phyloP scores from a whole-genome alignment of 1,140 invertebrate species.

The Planococcus citri region DNA sequence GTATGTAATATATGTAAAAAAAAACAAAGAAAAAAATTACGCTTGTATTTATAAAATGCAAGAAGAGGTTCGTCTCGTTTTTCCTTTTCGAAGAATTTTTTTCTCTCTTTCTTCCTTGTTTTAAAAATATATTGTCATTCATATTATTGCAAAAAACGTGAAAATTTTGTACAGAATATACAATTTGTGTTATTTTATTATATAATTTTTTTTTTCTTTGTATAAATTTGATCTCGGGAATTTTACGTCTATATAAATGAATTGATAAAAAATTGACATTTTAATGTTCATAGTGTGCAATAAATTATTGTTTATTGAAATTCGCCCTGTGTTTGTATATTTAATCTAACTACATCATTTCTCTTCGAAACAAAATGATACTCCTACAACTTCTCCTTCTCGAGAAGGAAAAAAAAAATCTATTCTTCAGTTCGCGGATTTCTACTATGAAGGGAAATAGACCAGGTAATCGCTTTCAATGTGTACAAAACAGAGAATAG shows the following conservation, averaged over 20 bases:
- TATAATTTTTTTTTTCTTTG: not conserved
- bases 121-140: not conserved
- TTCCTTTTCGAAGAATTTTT: not conserved
- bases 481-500: too few relatives aligned
- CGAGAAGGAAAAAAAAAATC: too few relatives aligned
- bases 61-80: too few relatives aligned
- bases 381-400: too few relatives aligned
- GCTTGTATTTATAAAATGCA: not conserved
- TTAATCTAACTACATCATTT: not conserved
- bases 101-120: not conserved
- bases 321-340: not conserved
- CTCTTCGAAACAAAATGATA: too few relatives aligned
- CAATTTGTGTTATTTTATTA: not conserved
- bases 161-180: not conserved
- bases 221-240: constrained; percentile 16
- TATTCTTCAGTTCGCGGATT: too few relatives aligned
- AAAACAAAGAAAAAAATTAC: not conserved
- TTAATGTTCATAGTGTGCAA: constrained; percentile 16
- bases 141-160: too few relatives aligned
- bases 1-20: too few relatives aligned
- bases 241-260: not conserved
- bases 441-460: too few relatives aligned
- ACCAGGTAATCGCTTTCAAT: too few relatives aligned
- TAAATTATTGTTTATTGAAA: constrained; percentile 18
- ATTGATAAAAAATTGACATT: not conserved